A percentile compares a stretch with the other conserved stretches of the same genome.
Conservation (phyloP, 2,113 vertebrate genomes). For the Barbus barbus region DNA sequence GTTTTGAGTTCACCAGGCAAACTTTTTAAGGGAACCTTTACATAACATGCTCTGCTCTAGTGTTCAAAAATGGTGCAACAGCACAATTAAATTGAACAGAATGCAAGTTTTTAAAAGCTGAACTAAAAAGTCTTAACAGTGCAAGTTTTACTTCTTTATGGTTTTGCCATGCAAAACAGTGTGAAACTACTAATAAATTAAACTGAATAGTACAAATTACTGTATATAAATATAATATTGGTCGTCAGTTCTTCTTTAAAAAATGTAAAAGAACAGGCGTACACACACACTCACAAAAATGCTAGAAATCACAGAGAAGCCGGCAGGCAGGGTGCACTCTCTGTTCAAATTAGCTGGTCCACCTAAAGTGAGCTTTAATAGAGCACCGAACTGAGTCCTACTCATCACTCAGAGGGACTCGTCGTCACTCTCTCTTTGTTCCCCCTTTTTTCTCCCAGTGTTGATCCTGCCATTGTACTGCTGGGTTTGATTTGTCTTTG, state of each 20-base stretch:
- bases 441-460: conserved; percentile 35
- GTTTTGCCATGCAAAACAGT: too few relatives aligned
- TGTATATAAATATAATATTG: too few relatives aligned
- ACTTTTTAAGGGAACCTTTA: not conserved
- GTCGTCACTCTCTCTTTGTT: too few relatives aligned
- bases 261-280: conserved; percentile 50
- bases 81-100: not conserved
- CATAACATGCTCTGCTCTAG: not conserved
- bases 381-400: too few relatives aligned
- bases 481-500: conserved; percentile 70
- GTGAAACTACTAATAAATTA: too few relatives aligned
- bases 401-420: conserved; percentile 66
- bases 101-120: not conserved
- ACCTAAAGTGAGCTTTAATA: conserved; percentile 50
- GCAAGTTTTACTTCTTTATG: too few relatives aligned
- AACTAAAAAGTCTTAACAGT: not conserved
- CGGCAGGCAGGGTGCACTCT: conserved; percentile 59
- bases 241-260: conserved; percentile 40
- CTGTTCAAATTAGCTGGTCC: conserved; percentile 68
- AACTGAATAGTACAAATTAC: too few relatives aligned
- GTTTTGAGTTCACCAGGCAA: not conserved
- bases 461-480: conserved; percentile 62
- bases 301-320: conserved; percentile 65
- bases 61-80: not conserved
- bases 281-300: too few relatives aligned